Base-by-base conservation (phyloP, 2,113 vertebrate species). In the Camarhynchus parvulus region DNA sequence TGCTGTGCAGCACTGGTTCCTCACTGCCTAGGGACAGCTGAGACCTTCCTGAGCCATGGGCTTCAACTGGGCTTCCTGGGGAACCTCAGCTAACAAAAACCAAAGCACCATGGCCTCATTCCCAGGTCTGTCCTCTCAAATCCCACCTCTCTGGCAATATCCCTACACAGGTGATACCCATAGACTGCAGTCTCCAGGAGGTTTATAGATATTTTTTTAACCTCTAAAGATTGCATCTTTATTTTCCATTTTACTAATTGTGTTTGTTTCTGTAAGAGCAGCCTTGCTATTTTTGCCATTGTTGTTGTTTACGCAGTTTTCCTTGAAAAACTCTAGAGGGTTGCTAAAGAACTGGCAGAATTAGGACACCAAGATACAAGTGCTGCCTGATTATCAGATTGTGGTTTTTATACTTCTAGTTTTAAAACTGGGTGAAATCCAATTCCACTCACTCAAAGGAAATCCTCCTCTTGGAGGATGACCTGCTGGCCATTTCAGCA, bases 311-410 rank as follows among this genome's bases (percentile, higher is more conserved):
- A 50, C 63, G 35, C 79, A 75, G 61, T 49, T 78, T 85, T 93
- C 46, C 55, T 90, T 42, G 33, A 78, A 92, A 90, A 94, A 83
- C 76, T 88, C 76, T 5, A 27, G 18, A 18, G 23, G 33, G 7
- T 66, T 92, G 73, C 83, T 90, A 61, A 78, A 93, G 87, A 93
- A 67, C 55, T 86, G 92, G 88, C 90, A 95, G 93, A 94, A 93
- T 80, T 33, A 91, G 94, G 92, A 90, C 94, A 88, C 68, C 73
- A 59, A 68, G 39, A 88, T 11, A 56, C 68, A 50, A 90, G 44
- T 14, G 37, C 79, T 72, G 76, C 24, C 37, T 44, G 28, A 68
- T 92, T 86, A 63, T 88, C 88, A 81, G 68, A 70, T 53, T 0
- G 0, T 82, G 37, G 8, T 78, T 86, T 89, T 89, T 63, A 61